phyloP scores from a whole-genome alignment of 2,888 invertebrate genomes.

The Tipula vernalis region DNA sequence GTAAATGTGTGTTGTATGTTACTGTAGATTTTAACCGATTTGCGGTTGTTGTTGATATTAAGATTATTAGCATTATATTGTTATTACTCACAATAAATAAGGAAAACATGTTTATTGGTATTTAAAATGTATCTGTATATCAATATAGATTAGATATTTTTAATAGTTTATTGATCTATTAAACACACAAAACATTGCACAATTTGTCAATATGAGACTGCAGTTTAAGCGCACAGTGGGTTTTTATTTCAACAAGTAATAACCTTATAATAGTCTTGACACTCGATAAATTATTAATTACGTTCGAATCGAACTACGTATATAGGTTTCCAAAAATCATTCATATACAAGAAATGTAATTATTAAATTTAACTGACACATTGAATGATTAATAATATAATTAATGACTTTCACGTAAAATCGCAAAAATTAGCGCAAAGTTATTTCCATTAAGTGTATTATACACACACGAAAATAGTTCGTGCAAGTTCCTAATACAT shows the following conservation, averaged over 20 bases:
- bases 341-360: no score
- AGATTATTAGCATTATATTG: not conserved
- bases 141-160: not conserved
- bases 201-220: not conserved
- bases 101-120: not conserved
- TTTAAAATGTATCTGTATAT: not conserved
- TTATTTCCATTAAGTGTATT: not conserved
- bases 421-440: not conserved
- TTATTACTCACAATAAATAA: not conserved
- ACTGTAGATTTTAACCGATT: not conserved
- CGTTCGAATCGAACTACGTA: not conserved
- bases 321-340: not conserved
- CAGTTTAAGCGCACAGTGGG: not conserved
- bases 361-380: not conserved
- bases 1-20: not conserved
- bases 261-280: not conserved
- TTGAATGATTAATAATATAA: not conserved
- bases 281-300: not conserved
- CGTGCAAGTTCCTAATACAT: not conserved
- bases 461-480: not conserved
- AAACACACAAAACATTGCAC: not conserved
- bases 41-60: not conserved
- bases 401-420: not conserved
- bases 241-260: not conserved
- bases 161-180: not conserved